Percentiles rank a stretch among this genome's conserved stretches.
Conservation (phyloP, 2,113 vertebrate genomes). For the Clarias macrocephalus region DNA sequence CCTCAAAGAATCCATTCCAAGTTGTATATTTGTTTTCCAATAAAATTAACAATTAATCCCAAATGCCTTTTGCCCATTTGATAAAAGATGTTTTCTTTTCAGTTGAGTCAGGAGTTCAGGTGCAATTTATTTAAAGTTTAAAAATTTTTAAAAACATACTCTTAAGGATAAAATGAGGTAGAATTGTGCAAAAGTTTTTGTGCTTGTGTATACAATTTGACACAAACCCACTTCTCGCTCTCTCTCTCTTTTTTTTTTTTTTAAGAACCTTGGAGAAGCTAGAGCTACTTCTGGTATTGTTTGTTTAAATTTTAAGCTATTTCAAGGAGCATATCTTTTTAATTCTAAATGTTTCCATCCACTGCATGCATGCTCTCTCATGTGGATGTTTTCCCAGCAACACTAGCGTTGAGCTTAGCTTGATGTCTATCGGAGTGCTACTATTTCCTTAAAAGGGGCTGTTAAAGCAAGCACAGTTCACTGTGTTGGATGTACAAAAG, state of each 20-base stretch:
- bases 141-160: no score
- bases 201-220: not conserved
- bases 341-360: not conserved
- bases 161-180: not conserved
- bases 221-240: no score
- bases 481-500: slow-evolving; percentile 24
- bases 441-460: slow-evolving; percentile 44
- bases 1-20: slow-evolving; percentile 91
- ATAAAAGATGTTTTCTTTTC: not conserved
- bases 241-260: not conserved
- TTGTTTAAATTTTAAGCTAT: slow-evolving; percentile 15
- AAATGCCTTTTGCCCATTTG: slow-evolving; percentile 44
- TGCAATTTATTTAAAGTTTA: not conserved
- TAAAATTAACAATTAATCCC: slow-evolving; percentile 90
- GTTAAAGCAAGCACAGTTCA: slow-evolving; percentile 30
- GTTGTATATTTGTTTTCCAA: slow-evolving; percentile 98
- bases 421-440: slow-evolving; percentile 3
- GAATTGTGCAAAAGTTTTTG: not conserved
- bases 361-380: not conserved
- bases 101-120: not conserved
- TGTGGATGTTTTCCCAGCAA: slow-evolving; percentile 6
- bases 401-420: not conserved
- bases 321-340: not conserved
- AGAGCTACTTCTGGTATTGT: not conserved
- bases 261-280: not conserved